A percentile compares a stretch with the other conserved stretches of the same genome.
Conservation (phyloP, 1,140 invertebrate species). For the Caerostris darwini region DNA sequence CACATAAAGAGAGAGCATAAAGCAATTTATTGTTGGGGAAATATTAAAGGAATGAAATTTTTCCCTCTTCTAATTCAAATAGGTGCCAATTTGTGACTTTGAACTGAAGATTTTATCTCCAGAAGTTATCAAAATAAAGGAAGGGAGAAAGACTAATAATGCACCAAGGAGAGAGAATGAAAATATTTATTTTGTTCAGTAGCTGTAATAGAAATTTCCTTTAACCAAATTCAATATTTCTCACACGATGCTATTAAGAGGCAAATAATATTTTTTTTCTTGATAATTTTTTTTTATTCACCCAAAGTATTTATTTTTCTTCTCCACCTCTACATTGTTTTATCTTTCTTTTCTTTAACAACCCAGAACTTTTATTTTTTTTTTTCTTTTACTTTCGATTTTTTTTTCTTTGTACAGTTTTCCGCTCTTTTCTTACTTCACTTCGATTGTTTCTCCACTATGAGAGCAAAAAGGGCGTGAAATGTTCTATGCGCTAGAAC, state of each 20-base stretch:
- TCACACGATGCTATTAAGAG: neutral
- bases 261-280: neutral
- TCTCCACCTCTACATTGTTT: neutral
- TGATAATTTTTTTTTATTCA: neutral
- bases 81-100: conserved; percentile 58
- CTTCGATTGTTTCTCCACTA: conserved; percentile 24
- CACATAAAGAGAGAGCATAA: neutral
- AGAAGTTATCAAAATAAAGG: conserved; percentile 1
- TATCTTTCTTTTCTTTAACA: conserved; percentile 1
- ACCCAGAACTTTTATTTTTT: neutral
- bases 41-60: conserved; percentile 35
- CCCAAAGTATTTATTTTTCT: conserved; percentile 30
- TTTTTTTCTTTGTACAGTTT: neutral
- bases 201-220: too few species aligned
- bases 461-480: conserved; percentile 40
- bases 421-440: neutral
- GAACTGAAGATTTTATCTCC: conserved; percentile 27
- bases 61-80: conserved; percentile 41
- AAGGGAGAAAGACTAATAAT: conserved; percentile 47
- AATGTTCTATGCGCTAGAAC: neutral
- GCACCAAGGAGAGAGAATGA: neutral
- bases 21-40: neutral
- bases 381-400: neutral
- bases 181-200: too few species aligned
- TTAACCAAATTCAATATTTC: too few species aligned